A percentile compares a stretch with the other conserved stretches of the same genome.
phyloP scores from a whole-genome alignment of 2,113 vertebrate species.

The Maccullochella peelii region DNA sequence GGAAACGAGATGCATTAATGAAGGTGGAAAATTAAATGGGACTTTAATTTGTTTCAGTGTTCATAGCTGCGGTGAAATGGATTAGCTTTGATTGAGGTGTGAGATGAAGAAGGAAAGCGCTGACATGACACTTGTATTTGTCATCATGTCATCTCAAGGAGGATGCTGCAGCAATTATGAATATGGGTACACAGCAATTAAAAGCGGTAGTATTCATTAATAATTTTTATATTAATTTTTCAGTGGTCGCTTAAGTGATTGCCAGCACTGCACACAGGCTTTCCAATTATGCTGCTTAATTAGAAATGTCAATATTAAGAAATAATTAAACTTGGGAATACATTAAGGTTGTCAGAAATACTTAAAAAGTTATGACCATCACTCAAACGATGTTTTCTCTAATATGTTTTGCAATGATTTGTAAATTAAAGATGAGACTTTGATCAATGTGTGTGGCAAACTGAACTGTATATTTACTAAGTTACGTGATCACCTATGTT shows the following conservation, averaged over 20 bases:
- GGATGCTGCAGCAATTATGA: constrained; percentile 84
- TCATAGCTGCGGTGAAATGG: constrained; percentile 79
- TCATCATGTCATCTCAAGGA: constrained; percentile 84
- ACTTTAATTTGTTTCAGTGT: constrained; percentile 82
- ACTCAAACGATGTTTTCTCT: constrained; percentile 69
- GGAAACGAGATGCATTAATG: constrained; percentile 82
- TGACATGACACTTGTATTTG: constrained; percentile 86
- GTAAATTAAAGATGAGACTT: constrained; percentile 62
- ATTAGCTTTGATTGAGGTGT: constrained; percentile 84
- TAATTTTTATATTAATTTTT: constrained; percentile 86
- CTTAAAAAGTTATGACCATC: constrained; percentile 75
- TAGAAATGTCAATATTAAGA: constrained; percentile 88
- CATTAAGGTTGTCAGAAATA: constrained; percentile 81
- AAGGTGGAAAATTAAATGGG: constrained; percentile 83
- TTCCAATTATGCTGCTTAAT: constrained; percentile 86
- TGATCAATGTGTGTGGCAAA: constrained; percentile 57
- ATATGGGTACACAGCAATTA: constrained; percentile 84
- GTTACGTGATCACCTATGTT: constrained; percentile 7
- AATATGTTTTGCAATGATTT: constrained; percentile 67
- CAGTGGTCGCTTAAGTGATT: constrained; percentile 80
- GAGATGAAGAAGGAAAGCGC: constrained; percentile 80
- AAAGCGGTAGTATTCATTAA: constrained; percentile 85
- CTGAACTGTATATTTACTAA: constrained; percentile 19
- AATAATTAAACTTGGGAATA: constrained; percentile 84
- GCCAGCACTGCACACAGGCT: constrained; percentile 78